Percentiles rank a stretch among this genome's conserved stretches.
Evolutionary conservation across 2,888 invertebrate genomes (phyloP).

Genomic region (Ichneumoninae sp.): DNA sequence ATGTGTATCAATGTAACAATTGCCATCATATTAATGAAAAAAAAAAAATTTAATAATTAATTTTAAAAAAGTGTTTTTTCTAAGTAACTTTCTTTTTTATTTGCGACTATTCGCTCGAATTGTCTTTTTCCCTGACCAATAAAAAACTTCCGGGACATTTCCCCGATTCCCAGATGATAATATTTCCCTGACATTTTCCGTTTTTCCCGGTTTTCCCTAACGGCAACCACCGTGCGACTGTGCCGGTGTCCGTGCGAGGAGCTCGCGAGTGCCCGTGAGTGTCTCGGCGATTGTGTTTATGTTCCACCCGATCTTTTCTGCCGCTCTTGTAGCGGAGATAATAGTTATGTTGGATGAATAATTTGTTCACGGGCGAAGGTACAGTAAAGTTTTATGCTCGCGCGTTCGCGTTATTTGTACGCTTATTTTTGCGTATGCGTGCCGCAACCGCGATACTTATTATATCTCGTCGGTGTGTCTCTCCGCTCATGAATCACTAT

Average conservation of each 20-base stretch:
- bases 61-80: not conserved
- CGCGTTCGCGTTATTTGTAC: slow-evolving; percentile 2
- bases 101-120: not conserved
- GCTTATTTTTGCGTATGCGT: not conserved
- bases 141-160: not conserved
- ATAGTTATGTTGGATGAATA: slow-evolving; percentile 2
- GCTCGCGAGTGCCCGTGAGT: not conserved
- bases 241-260: not conserved
- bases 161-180: too few species aligned
- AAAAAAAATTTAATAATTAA: too few species aligned
- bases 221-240: not conserved
- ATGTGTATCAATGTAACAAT: not conserved
- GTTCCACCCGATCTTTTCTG: not conserved
- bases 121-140: not conserved
- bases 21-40: not conserved
- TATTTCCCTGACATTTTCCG: not conserved
- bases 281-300: not conserved
- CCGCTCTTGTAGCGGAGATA: not conserved
- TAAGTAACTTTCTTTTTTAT: not conserved
- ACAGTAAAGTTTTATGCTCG: slow-evolving; percentile 19
- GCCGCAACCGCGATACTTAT: slow-evolving; percentile 28
- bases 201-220: not conserved
- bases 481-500: slow-evolving; percentile 40
- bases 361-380: slow-evolving; percentile 5
- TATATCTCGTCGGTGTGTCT: slow-evolving; percentile 36